Evolutionary conservation across 2,113 vertebrate genomes (phyloP), one percentile per base, ranked within the genome.

Genomic region (Daubentonia madagascariensis): DNA sequence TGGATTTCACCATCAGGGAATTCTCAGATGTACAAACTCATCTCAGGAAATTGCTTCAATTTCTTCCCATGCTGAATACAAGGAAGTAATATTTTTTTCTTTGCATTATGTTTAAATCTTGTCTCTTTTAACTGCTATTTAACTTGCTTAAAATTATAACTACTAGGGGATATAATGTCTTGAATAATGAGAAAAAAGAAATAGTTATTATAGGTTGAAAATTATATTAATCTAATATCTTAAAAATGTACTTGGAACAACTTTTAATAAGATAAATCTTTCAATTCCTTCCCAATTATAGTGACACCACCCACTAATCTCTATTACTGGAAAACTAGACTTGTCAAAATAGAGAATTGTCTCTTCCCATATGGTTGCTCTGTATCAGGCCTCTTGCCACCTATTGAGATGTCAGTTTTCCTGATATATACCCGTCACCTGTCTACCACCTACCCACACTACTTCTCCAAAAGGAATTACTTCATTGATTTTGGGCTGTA

Each of bases 401-500:
- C 37, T 73, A 43, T 7, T 4, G 7, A 48, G 32, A 68, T 73
- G 40, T 78, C 23, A 14, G 22, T 92, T 93, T 94, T 90, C 20
- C 45, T 89, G 43, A 83, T 79, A 68, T 25, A 54, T 9, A 72
- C 6, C 22, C 28, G 59, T 84, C 28, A 83, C 30, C 37, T 93
- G 52, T 72, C 57, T 18, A 25, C 72, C 52, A 59, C 30, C 75
- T 22, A 45, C 1, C n/a, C 16, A 85, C 12, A 65, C 22, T 65
- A 37, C 14, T 89, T 96, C 57, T 85, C 70, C 65, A 81, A 92
- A 88, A 92, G 57, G 65, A 97, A 92, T 97, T 85, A 92, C 73
- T 91, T 91, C 92, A 95, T 89, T 95, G 89, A 97, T 92, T 97
- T 98, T 97, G 25, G 68, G 57, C 63, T 68, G 35, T 88, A 91